These are phyloP conservation scores for Sclerurus mexicanus DNA, from an alignment of 2,113 vertebrate genomes.

Conservation along the genomic window DNA sequence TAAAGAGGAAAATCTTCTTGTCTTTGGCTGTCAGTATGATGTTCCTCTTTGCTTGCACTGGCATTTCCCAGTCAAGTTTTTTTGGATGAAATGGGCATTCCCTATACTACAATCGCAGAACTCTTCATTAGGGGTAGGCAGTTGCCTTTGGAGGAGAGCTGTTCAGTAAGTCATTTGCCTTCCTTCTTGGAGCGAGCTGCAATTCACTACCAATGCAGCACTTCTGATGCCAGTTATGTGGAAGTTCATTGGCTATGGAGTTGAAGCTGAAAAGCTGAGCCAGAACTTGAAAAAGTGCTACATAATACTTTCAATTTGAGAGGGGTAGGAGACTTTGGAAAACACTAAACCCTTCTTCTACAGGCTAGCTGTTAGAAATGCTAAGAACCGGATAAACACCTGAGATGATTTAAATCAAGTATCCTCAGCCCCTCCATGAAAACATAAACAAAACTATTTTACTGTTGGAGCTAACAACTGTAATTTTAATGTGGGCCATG, in stretches of 20 bases:
- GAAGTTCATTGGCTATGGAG: not conserved
- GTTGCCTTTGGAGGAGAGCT: not conserved
- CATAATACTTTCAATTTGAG: not conserved
- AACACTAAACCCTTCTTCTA: not conserved
- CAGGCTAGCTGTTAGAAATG: not conserved
- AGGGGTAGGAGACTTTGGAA: not conserved
- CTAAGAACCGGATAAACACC: not conserved
- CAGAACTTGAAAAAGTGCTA: not conserved
- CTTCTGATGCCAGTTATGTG: not conserved
- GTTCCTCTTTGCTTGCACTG: not conserved
- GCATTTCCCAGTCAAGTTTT: not conserved
- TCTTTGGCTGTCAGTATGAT: not conserved
- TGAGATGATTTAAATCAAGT: not conserved
- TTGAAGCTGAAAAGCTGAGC: not conserved
- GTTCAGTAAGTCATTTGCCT: not conserved
- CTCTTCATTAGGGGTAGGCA: not conserved
- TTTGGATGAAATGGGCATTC: not conserved
- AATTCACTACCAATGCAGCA: not conserved
- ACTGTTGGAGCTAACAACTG: not conserved
- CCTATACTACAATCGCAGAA: not conserved
- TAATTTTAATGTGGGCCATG: not conserved
- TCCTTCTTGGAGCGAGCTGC: not conserved
- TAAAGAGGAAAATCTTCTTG: not conserved
- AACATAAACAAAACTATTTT: not conserved
- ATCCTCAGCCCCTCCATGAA: not conserved